Percentiles rank a stretch among this genome's conserved stretches.
Conservation (phyloP, 2,113 vertebrate genomes). For the Vireo altiloquus region DNA sequence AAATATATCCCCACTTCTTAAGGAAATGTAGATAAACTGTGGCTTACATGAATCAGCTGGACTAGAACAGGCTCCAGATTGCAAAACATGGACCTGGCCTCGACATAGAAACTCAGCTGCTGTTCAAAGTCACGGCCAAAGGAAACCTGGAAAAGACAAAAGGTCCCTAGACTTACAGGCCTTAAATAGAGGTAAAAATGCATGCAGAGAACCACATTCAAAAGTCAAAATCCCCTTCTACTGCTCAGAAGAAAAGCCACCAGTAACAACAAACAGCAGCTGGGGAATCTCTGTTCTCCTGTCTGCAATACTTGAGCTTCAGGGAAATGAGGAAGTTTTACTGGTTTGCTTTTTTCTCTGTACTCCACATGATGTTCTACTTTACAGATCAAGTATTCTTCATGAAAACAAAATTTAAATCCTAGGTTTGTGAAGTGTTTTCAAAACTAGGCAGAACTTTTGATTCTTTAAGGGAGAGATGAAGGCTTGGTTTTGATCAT, state of each 20-base stretch:
- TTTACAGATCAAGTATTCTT: not conserved
- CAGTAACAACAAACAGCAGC: not conserved
- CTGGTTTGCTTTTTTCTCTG: not conserved
- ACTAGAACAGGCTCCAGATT: slow-evolving; percentile 93
- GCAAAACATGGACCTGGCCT: slow-evolving; percentile 92
- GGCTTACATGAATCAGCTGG: slow-evolving; percentile 93
- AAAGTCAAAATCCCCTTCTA: not conserved
- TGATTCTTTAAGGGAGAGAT: not conserved
- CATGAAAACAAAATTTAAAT: not conserved
- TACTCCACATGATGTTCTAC: not conserved
- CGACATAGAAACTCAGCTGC: slow-evolving; percentile 96
- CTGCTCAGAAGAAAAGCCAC: not conserved
- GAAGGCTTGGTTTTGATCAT: not conserved
- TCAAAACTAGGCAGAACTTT: not conserved
- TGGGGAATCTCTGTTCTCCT: not conserved
- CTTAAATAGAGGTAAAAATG: not conserved
- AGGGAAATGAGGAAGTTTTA: not conserved
- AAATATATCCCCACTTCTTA: not conserved
- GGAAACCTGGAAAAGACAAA: slow-evolving; percentile 79
- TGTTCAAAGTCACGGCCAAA: slow-evolving; percentile 98
- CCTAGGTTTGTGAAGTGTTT: not conserved
- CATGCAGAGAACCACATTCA: not conserved
- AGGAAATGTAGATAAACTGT: not conserved
- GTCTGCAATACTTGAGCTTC: not conserved
- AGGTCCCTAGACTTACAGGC: not conserved